Evolutionary conservation across 2,113 vertebrate genomes (phyloP), one percentile per base, ranked within the genome.

Genomic region (Strix aluco): DNA sequence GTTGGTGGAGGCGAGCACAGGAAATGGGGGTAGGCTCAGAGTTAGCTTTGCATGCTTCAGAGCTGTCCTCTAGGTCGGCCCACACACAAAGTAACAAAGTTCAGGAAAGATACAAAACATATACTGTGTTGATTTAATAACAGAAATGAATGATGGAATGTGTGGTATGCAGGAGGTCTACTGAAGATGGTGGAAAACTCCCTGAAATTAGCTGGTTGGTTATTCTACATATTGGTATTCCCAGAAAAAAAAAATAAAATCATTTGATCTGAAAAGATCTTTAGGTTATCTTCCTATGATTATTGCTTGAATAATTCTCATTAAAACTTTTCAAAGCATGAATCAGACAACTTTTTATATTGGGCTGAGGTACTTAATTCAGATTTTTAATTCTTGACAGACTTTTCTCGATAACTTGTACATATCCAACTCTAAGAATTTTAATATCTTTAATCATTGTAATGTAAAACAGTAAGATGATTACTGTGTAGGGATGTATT

Each of bases 11-110:
- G 29, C n/a, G 2, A n/a, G 27, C 19, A 3, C 25, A 42, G 75
- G 44, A 55, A 21, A 5, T 34, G 10, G 42, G 34, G 55, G 23
- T 44, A 58, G 55, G 47, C n/a, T 55, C 18, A 38, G 25, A 9
- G 14, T n/a, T 11, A 8, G 34, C 20, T 78, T 40, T 57, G 23
- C 2, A 8, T 87, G 30, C 19, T 42, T 58, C 54, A 57, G 36
- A 38, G n/a, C 6, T 30, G 38, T 67, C n/a, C 40, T 3, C 30
- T 12, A 25, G 22, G 36, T 11, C 49, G 27, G 47, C 25, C 17
- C 13, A 11, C 3, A 0, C 1, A 3, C 18, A 6, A 15, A 10
- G 2, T 30, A 21, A 23, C 0, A 1, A 25, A 44, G 22, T 15
- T 4, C 5, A 4, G 22, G n/a, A 71, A 19, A 71, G 52, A 13